Percentiles rank a stretch among this genome's conserved stretches.
phyloP scores from a whole-genome alignment of 2,888 invertebrate species.

The Thecophora atra region DNA sequence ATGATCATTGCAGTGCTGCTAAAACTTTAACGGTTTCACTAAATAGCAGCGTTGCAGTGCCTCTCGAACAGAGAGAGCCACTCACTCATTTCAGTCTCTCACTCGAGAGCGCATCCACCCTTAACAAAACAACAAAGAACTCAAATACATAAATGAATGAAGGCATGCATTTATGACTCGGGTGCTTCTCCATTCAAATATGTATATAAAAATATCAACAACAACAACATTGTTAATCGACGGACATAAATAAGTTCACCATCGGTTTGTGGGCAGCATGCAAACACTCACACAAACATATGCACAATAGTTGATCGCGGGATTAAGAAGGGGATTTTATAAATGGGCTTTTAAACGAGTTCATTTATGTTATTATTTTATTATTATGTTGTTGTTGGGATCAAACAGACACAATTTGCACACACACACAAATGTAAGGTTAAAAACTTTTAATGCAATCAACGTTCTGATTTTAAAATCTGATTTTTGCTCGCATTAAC shows the following conservation, averaged over 20 bases:
- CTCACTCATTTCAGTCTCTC: background rate
- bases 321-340: conserved; percentile 32
- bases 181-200: no score
- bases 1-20: conserved; percentile 12
- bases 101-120: conserved; percentile 19
- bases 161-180: no score
- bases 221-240: background rate
- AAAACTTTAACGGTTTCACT: background rate
- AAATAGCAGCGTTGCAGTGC: background rate
- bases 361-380: conserved; percentile 19
- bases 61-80: background rate
- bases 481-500: background rate
- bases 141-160: no score
- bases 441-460: conserved; percentile 36
- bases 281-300: background rate
- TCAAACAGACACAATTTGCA: background rate
- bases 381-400: conserved; percentile 9
- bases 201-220: no score
- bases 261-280: background rate
- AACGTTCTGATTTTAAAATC: conserved; percentile 34
- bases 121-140: background rate
- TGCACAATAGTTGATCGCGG: background rate
- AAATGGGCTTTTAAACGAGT: conserved; percentile 26
- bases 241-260: background rate
- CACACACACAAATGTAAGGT: conserved; percentile 11